Percentiles rank a stretch among this genome's conserved stretches.
phyloP scores from a whole-genome alignment of 2,113 vertebrate species.

The Typhlomys cinereus region DNA sequence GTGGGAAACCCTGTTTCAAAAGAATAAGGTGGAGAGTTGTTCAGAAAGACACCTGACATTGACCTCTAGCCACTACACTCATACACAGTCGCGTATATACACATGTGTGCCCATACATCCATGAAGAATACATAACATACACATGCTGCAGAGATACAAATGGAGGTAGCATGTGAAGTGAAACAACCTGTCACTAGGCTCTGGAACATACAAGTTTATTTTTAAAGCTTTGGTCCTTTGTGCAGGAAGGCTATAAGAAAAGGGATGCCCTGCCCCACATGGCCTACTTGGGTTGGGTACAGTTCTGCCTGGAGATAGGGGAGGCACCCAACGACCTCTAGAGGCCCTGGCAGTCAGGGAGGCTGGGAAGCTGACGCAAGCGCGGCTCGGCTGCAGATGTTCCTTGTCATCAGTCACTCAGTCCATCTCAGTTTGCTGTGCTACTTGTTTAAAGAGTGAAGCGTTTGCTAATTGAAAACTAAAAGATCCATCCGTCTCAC shows the following conservation, averaged over 20 bases:
- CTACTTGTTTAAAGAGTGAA: slow-evolving; percentile 68
- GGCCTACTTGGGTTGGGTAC: background rate
- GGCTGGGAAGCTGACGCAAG: background rate
- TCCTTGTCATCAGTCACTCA: slow-evolving; percentile 53
- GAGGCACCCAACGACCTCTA: slow-evolving; percentile 40
- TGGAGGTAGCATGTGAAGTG: background rate
- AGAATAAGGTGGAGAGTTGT: background rate
- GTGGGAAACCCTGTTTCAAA: background rate
- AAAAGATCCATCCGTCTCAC: slow-evolving; percentile 70
- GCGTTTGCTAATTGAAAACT: slow-evolving; percentile 75
- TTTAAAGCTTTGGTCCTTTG: background rate
- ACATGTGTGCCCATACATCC: background rate
- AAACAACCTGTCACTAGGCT: background rate
- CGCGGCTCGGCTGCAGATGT: slow-evolving; percentile 31
- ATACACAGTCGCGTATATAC: background rate
- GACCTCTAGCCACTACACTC: background rate
- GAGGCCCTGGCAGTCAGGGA: slow-evolving; percentile 2
- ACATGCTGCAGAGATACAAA: background rate
- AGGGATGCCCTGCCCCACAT: background rate
- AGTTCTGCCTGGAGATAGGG: background rate
- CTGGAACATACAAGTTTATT: background rate
- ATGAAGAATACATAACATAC: background rate
- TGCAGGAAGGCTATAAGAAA: background rate
- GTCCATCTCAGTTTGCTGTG: slow-evolving; percentile 60
- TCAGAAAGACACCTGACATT: background rate